Conservation (phyloP, 1,140 invertebrate species). For the Drosophila nebulosa region DNA sequence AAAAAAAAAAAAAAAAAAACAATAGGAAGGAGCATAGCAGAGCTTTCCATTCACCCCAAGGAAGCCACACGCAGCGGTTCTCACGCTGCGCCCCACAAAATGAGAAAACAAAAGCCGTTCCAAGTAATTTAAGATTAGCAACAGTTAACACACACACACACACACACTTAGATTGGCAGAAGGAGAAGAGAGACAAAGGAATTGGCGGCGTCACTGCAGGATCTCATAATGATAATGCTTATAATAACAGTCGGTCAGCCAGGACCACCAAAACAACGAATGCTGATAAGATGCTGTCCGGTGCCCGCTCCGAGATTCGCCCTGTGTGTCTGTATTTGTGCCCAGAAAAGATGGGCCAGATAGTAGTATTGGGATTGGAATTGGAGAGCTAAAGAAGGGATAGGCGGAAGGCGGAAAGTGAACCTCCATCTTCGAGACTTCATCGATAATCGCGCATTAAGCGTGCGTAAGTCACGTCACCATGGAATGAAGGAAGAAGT, state of each 20-base stretch:
- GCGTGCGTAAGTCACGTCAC: slow-evolving; percentile 74
- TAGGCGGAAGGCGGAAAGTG: background rate
- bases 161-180: slow-evolving; percentile 11
- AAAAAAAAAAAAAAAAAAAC: too few species aligned
- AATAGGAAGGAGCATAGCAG: background rate
- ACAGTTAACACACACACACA: slow-evolving; percentile 61
- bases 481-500: background rate
- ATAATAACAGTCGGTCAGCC: slow-evolving; percentile 68
- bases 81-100: slow-evolving; percentile 61
- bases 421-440: slow-evolving; percentile 12
- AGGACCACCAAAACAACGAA: slow-evolving; percentile 54
- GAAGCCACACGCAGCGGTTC: slow-evolving; percentile 67
- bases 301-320: slow-evolving; percentile 23
- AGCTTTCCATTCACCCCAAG: slow-evolving; percentile 1
- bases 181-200: slow-evolving; percentile 31
- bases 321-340: slow-evolving; percentile 15
- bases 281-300: slow-evolving; percentile 58
- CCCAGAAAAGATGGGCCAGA: slow-evolving; percentile 47
- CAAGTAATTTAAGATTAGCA: slow-evolving; percentile 71
- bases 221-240: slow-evolving; percentile 70
- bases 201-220: slow-evolving; percentile 29
- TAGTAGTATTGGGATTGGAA: background rate
- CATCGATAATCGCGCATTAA: slow-evolving; percentile 70
- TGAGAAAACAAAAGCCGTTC: slow-evolving; percentile 28
- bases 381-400: background rate